Evolutionary conservation across 2,797 vertebrate species (phyloP).

Genomic region (Loriculus beryllinus): DNA sequence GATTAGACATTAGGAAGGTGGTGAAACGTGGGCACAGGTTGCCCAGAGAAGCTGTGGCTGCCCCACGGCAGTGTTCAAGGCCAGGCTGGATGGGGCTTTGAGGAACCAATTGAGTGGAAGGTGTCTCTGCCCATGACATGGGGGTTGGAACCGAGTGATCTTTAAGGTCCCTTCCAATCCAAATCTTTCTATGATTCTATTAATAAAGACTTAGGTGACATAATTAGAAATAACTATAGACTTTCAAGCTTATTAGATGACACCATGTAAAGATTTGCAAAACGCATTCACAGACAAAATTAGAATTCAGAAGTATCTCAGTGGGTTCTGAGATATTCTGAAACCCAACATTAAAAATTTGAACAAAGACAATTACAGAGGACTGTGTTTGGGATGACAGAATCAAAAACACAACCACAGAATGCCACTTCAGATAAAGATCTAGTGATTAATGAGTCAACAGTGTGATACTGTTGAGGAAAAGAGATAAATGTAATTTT

Average conservation of each 20-base stretch:
- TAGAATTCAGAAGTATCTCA: background rate
- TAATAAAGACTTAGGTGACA: background rate
- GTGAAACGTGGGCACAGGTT: background rate
- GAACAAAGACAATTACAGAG: rapidly evolving
- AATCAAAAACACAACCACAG: background rate
- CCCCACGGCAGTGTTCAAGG: background rate
- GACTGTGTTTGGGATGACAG: background rate
- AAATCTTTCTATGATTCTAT: background rate
- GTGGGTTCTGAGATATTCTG: background rate
- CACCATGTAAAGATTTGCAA: background rate
- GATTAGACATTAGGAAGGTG: background rate
- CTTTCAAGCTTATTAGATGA: background rate
- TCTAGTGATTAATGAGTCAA: slow-evolving; percentile 1
- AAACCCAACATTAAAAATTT: background rate
- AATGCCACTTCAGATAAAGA: background rate
- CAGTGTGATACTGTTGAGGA: background rate
- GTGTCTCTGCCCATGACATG: background rate
- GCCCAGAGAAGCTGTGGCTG: background rate
- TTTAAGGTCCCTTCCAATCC: background rate
- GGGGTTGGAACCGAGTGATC: background rate
- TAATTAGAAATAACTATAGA: background rate
- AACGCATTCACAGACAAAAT: background rate
- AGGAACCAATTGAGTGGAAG: background rate
- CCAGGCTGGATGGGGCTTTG: background rate
- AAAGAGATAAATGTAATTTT: slow-evolving; percentile 1